Evolutionary conservation across 1,140 invertebrate species (phyloP), one percentile per base, ranked within the genome.

Genomic region (Trinorchestia longiramus): DNA sequence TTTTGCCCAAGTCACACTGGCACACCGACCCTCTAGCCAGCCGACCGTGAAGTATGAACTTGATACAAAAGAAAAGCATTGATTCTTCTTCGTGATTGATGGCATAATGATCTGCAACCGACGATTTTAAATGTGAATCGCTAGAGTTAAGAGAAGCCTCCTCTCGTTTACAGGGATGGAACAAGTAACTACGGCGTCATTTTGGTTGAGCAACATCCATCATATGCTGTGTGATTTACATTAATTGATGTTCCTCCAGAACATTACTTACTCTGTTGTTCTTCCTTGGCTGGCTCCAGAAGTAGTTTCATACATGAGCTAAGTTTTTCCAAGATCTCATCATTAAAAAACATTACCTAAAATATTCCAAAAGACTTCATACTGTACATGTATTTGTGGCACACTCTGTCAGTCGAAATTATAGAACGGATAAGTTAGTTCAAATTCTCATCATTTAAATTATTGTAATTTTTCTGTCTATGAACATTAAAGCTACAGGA

Each of bases 191-290:
- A 77, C 36, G 41, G 92, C 44, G 44, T 42, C 43, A 94, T 94
- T 45, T 94, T 94, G 41, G 92, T 45, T 45, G 36, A 43, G 92
- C 44, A 45, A 94, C 92, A 94, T 94, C 92, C 92, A 94, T 94
- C 44, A 47, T 36, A 47, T 44, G 41, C 44, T 11, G 15, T 77
- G 62, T 45, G 92, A 94, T 45, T 94, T 43, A 47, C 92, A 45
- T 94, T 45, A 43, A 94, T 45, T 94, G 36, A 43, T 91, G 88
- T 91, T 91, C 88, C 88, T 42, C 88, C 19, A 42, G 62, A 77
- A 28, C 62, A 28, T 77, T 77, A 77, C 62, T 77, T 77, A 77
- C 62, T 77, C 62, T 77, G 15, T 77, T 77, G 62, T 11, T 77
- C 62, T 77, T 36, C 28, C 36, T 77, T 77, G 11, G 11, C 28